Conservation (phyloP, 2,888 invertebrate genomes). For the Lomographa bimaculata region DNA sequence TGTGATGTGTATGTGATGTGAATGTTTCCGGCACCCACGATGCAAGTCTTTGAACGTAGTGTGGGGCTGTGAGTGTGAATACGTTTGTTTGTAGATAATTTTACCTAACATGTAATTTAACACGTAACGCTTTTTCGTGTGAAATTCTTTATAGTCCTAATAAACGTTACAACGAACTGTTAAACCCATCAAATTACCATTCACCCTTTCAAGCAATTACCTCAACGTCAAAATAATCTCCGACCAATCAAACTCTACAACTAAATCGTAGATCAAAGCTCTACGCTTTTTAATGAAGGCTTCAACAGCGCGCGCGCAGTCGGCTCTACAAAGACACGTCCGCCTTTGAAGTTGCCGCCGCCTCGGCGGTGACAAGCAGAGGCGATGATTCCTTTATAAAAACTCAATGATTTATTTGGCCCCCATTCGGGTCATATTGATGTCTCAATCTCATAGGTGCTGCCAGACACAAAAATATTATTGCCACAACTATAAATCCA, state of each 20-base stretch:
- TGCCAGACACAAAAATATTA: constrained; percentile 23
- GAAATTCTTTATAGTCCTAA: constrained; percentile 14
- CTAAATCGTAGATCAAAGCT: constrained; percentile 59
- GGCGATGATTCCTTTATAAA: constrained; percentile 79
- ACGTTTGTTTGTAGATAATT: too few relatives aligned
- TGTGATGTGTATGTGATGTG: too few relatives aligned
- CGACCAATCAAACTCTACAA: constrained; percentile 50
- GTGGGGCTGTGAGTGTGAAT: too few relatives aligned
- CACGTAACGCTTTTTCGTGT: constrained; percentile 1
- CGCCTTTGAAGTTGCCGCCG: constrained; percentile 59
- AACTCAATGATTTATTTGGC: constrained; percentile 75
- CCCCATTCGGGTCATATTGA: constrained; percentile 47
- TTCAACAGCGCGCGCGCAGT: constrained; percentile 59
- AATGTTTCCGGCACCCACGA: too few relatives aligned
- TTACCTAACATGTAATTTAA: too few relatives aligned
- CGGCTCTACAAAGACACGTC: constrained; percentile 58
- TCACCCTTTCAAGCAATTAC: constrained; percentile 51
- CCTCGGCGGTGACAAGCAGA: constrained; percentile 62
- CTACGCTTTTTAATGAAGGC: constrained; percentile 65
- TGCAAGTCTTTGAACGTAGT: too few relatives aligned
- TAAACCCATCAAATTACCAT: constrained; percentile 34
- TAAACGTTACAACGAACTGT: not conserved
- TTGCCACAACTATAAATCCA: constrained; percentile 30
- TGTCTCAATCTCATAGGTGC: constrained; percentile 37
- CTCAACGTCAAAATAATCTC: constrained; percentile 42